Conservation (phyloP, 2,888 invertebrate species). For the Frankliniella intonsa region DNA sequence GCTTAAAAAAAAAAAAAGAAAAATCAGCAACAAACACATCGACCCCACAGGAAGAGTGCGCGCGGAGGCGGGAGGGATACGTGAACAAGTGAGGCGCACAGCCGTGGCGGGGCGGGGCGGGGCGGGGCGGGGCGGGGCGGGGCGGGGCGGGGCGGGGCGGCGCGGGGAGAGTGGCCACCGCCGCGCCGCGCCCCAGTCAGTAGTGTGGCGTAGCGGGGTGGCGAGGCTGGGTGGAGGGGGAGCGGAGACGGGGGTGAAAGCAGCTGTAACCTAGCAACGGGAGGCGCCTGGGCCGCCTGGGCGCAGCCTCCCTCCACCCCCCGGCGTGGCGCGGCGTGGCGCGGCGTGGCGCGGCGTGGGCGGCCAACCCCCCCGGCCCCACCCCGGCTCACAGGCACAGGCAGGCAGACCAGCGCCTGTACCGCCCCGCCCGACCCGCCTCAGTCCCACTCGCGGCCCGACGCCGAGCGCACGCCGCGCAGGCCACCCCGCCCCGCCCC, state of each 20-base stretch:
- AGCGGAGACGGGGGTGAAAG: neutral
- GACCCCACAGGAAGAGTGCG: neutral
- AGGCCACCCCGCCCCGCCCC: neutral
- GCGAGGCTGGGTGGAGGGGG: neutral
- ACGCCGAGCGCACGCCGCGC: neutral
- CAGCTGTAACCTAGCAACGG: slow-evolving; percentile 21
- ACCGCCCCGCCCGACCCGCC: neutral
- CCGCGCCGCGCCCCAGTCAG: neutral
- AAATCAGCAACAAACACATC: no score
- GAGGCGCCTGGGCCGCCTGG: neutral
- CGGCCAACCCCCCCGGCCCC: neutral
- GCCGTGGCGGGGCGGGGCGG: no score
- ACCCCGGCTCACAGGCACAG: slow-evolving; percentile 3
- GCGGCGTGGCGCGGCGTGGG: neutral
- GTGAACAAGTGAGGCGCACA: no score
- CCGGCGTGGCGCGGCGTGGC: neutral
- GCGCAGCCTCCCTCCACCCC: neutral
- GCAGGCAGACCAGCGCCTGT: neutral
- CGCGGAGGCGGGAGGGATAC: no score
- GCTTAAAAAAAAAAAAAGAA: no score
- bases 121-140: neutral
- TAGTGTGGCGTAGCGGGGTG: neutral
- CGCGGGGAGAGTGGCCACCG: neutral
- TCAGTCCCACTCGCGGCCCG: slow-evolving; percentile 9
- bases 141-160: no score